Conservation (phyloP, 1,140 invertebrate genomes). For the Hyles vespertilio region DNA sequence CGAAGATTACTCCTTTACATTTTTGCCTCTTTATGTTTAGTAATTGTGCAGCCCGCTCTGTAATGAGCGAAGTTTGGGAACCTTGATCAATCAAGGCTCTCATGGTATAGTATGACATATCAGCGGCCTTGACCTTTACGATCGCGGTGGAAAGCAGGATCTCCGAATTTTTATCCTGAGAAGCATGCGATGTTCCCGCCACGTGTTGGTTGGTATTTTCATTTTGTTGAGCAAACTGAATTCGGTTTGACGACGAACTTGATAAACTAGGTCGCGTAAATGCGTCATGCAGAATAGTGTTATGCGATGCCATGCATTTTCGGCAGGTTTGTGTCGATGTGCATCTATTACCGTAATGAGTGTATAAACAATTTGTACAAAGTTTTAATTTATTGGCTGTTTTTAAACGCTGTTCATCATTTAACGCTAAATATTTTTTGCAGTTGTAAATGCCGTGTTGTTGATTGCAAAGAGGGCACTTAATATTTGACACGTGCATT, state of each 20-base stretch:
- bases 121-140: conserved; percentile 10
- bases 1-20: not conserved
- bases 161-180: conserved; percentile 11
- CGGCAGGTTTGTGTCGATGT: conserved; percentile 15
- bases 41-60: not conserved
- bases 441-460: conserved; percentile 18
- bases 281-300: conserved; percentile 19
- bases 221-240: conserved; percentile 2
- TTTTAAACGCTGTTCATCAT: conserved; percentile 13
- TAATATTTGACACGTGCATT: not conserved
- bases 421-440: conserved; percentile 12
- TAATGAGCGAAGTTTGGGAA: conserved; percentile 4
- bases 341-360: conserved; percentile 15
- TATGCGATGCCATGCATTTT: conserved; percentile 15
- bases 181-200: conserved; percentile 11
- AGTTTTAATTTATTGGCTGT: conserved; percentile 9
- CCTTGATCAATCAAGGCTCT: conserved; percentile 5
- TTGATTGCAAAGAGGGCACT: conserved; percentile 18
- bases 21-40: not conserved
- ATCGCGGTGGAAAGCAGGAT: conserved; percentile 20
- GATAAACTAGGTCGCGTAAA: conserved; percentile 10
- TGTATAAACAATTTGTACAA: conserved; percentile 14
- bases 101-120: conserved; percentile 11
- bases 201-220: conserved; percentile 1
- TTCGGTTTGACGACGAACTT: not conserved